Evolutionary conservation across 1,140 invertebrate species (phyloP).

Genomic region (Ceratoteleas bidentatus): DNA sequence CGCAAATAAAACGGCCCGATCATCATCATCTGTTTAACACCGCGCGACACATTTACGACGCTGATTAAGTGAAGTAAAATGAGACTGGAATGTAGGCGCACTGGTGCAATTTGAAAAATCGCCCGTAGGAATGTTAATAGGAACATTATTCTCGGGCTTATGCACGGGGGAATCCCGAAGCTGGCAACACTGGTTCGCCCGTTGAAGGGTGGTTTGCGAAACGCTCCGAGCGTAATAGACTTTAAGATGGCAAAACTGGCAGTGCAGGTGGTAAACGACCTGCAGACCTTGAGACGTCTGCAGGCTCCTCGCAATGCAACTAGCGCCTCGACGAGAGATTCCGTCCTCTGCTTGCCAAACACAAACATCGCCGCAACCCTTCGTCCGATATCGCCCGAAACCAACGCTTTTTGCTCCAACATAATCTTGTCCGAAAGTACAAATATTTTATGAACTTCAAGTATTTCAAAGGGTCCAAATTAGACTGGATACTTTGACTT

Average conservation of each 20-base stretch:
- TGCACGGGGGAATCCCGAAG: constrained; percentile 45
- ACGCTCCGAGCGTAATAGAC: constrained; percentile 68
- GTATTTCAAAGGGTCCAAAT: too few relatives aligned
- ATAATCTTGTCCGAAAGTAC: not conserved
- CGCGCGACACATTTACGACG: not conserved
- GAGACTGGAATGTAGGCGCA: not conserved
- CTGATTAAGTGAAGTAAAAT: not conserved
- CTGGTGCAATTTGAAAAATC: constrained; percentile 26
- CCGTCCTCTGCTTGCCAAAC: constrained; percentile 28
- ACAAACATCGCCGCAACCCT: constrained; percentile 37
- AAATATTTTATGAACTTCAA: too few relatives aligned
- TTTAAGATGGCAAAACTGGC: constrained; percentile 71
- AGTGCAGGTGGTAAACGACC: constrained; percentile 80
- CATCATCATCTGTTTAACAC: constrained; percentile 1
- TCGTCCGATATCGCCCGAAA: not conserved
- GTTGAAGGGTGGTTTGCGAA: constrained; percentile 64
- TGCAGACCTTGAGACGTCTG: constrained; percentile 79
- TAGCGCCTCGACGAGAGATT: constrained; percentile 51
- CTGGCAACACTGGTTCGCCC: constrained; percentile 42
- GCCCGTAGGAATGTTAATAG: constrained; percentile 46
- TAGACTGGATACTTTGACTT: too few relatives aligned
- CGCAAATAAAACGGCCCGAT: not conserved
- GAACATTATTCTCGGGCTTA: constrained; percentile 27
- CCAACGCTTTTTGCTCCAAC: too few relatives aligned
- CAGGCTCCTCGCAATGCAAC: constrained; percentile 53